Percentiles rank a stretch among this genome's conserved stretches.
phyloP scores from a whole-genome alignment of 2,888 invertebrate species.

The Acanthosepion lycidas region DNA sequence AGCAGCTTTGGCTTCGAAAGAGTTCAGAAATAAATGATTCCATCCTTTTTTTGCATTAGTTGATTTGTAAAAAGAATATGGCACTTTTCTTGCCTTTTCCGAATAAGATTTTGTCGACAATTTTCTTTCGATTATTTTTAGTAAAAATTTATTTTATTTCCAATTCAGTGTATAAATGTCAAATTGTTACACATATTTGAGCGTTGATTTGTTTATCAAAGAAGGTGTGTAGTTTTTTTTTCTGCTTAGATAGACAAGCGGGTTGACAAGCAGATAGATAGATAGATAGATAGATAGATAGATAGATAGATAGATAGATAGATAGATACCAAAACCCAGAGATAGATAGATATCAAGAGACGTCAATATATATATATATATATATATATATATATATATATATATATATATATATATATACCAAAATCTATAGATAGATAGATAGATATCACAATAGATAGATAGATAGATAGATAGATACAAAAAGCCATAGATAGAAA shows the following conservation, averaged over 20 bases:
- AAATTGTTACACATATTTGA: background rate
- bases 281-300: no score
- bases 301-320: no score
- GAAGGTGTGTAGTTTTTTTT: background rate
- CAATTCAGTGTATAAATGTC: background rate
- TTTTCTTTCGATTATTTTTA: background rate
- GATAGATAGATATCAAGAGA: no score
- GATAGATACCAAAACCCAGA: no score
- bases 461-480: no score
- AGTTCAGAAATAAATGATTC: background rate
- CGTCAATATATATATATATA: no score
- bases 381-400: no score
- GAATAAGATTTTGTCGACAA: background rate
- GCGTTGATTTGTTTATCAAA: background rate
- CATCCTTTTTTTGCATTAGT: background rate
- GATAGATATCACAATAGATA: no score
- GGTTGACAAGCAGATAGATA: background rate
- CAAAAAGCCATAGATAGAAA: no score
- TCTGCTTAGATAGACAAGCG: background rate
- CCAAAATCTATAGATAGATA: no score
- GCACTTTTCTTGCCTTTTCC: background rate
- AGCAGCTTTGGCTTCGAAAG: background rate
- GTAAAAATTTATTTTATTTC: background rate
- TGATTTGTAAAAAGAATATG: constrained; percentile 33
- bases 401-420: no score